Evolutionary conservation across 2,113 vertebrate genomes (phyloP).

Genomic region (Laticauda colubrina): DNA sequence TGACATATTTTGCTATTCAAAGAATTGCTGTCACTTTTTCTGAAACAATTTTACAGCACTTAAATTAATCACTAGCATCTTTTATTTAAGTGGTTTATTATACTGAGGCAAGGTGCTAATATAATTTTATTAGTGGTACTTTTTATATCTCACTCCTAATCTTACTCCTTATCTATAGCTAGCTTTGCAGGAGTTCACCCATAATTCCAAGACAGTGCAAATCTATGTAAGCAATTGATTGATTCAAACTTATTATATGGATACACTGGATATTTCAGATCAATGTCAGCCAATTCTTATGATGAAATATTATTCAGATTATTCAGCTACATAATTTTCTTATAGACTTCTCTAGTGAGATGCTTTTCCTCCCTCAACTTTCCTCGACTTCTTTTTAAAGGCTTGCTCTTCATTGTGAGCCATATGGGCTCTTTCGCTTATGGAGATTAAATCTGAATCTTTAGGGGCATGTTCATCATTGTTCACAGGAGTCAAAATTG

Average conservation of each 20-base stretch:
- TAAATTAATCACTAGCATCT: neutral
- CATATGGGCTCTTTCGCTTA: conserved; percentile 29
- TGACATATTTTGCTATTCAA: neutral
- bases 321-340: neutral
- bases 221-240: neutral
- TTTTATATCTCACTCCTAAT: neutral
- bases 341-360: neutral
- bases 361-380: no score
- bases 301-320: conserved; percentile 4
- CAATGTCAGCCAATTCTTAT: neutral
- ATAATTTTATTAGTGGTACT: neutral
- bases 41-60: neutral
- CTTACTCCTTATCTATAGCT: neutral
- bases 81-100: neutral
- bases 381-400: neutral
- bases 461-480: conserved; percentile 36
- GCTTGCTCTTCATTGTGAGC: conserved; percentile 15
- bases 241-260: neutral
- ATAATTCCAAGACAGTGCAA: neutral
- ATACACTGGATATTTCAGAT: neutral
- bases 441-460: conserved; percentile 35
- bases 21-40: neutral
- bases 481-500: conserved; percentile 39
- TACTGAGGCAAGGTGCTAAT: neutral
- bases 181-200: neutral